Evolutionary conservation across 2,797 vertebrate species (phyloP).

Genomic region (Microctenopoma lineatum): DNA sequence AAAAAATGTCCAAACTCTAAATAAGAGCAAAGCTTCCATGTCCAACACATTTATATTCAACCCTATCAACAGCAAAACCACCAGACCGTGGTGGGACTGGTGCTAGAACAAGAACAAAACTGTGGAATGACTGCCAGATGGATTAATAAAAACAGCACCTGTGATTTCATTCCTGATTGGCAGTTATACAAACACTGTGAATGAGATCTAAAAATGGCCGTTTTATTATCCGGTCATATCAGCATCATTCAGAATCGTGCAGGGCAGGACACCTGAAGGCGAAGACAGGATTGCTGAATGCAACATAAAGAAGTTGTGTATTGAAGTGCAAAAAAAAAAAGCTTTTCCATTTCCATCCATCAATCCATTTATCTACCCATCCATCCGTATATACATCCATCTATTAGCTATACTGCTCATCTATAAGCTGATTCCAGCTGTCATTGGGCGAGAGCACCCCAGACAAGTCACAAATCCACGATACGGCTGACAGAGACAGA

Average conservation of each 20-base stretch:
- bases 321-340: too few species aligned
- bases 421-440: too few species aligned
- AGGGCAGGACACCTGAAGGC: background rate
- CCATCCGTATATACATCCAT: too few species aligned
- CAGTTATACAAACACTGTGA: conserved; percentile 7
- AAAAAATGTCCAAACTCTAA: too few species aligned
- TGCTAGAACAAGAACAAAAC: conserved; percentile 8
- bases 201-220: conserved; percentile 14
- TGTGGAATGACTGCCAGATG: conserved; percentile 14
- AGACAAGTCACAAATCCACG: too few species aligned
- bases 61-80: background rate
- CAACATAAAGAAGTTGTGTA: background rate
- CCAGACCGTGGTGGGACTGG: conserved; percentile 3
- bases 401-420: too few species aligned
- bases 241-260: background rate
- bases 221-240: conserved; percentile 10
- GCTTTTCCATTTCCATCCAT: background rate
- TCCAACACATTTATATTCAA: background rate
- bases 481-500: too few species aligned
- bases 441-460: too few species aligned
- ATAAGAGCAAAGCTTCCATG: background rate
- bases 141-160: conserved; percentile 16
- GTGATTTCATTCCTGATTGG: conserved; percentile 26
- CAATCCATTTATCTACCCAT: too few species aligned
- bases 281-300: conserved; percentile 1